Evolutionary conservation across 2,888 invertebrate species (phyloP).

Genomic region (Trissoscelio sp.): DNA sequence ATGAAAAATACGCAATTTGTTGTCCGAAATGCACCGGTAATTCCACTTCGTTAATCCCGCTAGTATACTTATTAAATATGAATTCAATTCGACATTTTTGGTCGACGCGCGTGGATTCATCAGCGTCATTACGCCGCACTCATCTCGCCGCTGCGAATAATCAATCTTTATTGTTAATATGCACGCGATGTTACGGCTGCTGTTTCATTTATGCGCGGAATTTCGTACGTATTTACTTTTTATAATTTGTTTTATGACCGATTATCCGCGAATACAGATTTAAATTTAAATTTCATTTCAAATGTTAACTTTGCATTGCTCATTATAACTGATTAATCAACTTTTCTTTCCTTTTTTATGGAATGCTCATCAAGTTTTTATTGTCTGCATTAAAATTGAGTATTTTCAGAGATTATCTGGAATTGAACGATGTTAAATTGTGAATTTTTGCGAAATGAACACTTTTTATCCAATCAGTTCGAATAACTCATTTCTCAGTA

Average conservation of each 20-base stretch:
- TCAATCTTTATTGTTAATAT: slow-evolving; percentile 48
- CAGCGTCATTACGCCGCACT: slow-evolving; percentile 38
- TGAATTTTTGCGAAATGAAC: no score
- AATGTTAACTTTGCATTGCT: not conserved
- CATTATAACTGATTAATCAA: not conserved
- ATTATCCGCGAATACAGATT: slow-evolving; percentile 11
- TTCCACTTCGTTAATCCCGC: slow-evolving; percentile 38
- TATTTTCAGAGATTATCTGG: no score
- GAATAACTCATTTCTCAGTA: no score
- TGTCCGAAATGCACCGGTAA: slow-evolving; percentile 23
- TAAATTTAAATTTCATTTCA: slow-evolving; percentile 4
- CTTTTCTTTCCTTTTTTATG: no score
- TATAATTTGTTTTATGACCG: slow-evolving; percentile 24
- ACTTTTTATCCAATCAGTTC: no score
- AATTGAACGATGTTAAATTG: no score
- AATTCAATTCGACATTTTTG: slow-evolving; percentile 55
- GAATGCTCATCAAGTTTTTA: no score
- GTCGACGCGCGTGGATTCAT: slow-evolving; percentile 16
- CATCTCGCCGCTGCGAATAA: slow-evolving; percentile 33
- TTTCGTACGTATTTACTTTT: slow-evolving; percentile 27
- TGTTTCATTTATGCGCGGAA: slow-evolving; percentile 11
- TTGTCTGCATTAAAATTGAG: no score
- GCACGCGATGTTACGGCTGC: not conserved
- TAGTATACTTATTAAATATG: slow-evolving; percentile 60
- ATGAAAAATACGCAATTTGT: slow-evolving; percentile 43